Percentiles rank a stretch among this genome's conserved stretches.
phyloP scores from a whole-genome alignment of 1,140 invertebrate species.

The Drosophila varians region DNA sequence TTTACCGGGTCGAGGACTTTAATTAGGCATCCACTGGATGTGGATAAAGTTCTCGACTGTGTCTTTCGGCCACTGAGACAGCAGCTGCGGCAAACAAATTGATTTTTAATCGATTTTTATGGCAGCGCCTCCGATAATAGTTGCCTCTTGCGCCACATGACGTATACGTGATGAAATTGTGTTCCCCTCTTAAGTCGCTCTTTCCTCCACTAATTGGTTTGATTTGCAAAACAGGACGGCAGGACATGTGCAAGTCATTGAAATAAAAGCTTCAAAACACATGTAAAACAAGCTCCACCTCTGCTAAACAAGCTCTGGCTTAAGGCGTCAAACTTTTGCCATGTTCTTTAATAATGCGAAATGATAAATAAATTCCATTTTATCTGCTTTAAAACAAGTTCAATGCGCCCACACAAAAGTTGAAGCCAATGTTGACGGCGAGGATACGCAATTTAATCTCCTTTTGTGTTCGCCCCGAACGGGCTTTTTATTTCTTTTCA shows the following conservation, averaged over 20 bases:
- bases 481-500: constrained; percentile 38
- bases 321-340: constrained; percentile 8
- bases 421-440: constrained; percentile 26
- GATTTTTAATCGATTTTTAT: constrained; percentile 62
- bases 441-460: constrained; percentile 35
- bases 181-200: constrained; percentile 1
- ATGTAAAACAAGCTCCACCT: background rate
- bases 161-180: constrained; percentile 39
- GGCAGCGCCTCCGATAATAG: constrained; percentile 1
- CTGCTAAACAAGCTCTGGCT: background rate
- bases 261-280: background rate
- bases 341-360: constrained; percentile 2
- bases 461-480: constrained; percentile 16
- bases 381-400: constrained; percentile 37
- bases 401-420: constrained; percentile 37
- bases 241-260: background rate
- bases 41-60: constrained; percentile 28
- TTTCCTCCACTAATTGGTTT: constrained; percentile 4
- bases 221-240: background rate
- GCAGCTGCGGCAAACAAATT: constrained; percentile 55
- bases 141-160: constrained; percentile 4
- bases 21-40: constrained; percentile 47
- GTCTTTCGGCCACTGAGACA: constrained; percentile 7
- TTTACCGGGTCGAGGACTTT: constrained; percentile 40
- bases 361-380: constrained; percentile 36